These are phyloP conservation scores for Eremobia ochroleuca DNA, from an alignment of 2,888 invertebrate species.

Conservation along the genomic window DNA sequence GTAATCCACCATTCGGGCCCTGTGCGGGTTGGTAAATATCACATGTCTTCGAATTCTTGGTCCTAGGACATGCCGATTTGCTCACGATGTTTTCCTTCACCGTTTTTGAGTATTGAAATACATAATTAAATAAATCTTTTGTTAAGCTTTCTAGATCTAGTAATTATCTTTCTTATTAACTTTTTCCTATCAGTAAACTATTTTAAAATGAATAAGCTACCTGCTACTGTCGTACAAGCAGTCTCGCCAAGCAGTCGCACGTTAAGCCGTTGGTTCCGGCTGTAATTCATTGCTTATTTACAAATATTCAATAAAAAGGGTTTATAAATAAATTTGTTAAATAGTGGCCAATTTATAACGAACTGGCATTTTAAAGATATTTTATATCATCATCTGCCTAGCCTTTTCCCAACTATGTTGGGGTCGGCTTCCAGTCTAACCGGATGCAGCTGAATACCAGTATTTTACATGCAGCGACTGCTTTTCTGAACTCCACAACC, in stretches of 20 bases:
- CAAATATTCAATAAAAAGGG: not conserved
- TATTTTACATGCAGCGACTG: not conserved
- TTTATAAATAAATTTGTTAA: not conserved
- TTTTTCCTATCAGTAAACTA: not conserved
- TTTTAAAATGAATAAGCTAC: not conserved
- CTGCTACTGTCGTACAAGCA: not conserved
- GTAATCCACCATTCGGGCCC: not conserved
- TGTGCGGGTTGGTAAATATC: too few species aligned
- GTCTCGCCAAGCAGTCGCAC: too few species aligned
- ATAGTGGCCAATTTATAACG: not conserved
- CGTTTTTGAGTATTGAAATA: not conserved
- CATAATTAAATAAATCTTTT: not conserved
- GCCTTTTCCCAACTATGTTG: not conserved
- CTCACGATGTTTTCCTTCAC: not conserved
- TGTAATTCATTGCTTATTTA: too few species aligned
- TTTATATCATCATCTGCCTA: not conserved
- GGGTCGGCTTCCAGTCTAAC: not conserved
- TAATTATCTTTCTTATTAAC: not conserved
- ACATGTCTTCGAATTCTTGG: not conserved
- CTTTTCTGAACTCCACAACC: not conserved
- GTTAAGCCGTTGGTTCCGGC: too few species aligned
- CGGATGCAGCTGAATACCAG: not conserved
- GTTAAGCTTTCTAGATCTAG: not conserved
- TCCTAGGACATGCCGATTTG: not conserved
- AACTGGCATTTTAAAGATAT: not conserved